Conservation (phyloP, 1,140 invertebrate genomes). For the Oedothorax gibbosus region DNA sequence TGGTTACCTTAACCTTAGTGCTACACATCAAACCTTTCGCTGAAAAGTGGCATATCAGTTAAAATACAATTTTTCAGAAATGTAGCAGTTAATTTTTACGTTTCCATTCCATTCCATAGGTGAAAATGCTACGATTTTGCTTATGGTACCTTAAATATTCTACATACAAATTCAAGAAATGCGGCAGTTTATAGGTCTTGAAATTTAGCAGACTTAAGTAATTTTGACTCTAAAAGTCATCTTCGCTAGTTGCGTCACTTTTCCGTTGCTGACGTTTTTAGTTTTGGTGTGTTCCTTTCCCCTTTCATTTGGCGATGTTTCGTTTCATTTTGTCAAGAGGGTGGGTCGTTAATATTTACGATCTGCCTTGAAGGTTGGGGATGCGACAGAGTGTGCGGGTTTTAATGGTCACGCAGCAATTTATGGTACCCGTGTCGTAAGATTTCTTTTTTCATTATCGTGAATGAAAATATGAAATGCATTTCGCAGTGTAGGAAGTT, state of each 20-base stretch:
- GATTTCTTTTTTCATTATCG: not conserved
- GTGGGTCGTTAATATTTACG: constrained; percentile 28
- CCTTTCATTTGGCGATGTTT: not conserved
- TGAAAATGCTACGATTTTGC: too few species aligned
- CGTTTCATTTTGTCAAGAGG: constrained; percentile 15
- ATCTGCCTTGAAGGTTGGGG: constrained; percentile 8
- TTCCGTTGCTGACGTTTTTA: not conserved
- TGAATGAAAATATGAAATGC: not conserved
- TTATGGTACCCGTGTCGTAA: not conserved
- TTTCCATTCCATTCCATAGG: too few species aligned
- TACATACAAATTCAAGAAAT: too few species aligned
- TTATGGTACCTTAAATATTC: not conserved
- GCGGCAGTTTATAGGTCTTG: too few species aligned
- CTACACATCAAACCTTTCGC: too few species aligned
- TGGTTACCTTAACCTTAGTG: constrained; percentile 27
- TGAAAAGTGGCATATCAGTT: too few species aligned
- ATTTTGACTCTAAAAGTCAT: too few species aligned
- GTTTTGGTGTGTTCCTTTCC: not conserved
- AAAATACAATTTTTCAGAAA: not conserved
- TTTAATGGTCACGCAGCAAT: constrained; percentile 30
- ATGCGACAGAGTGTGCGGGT: constrained; percentile 15
- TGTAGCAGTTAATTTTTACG: too few species aligned
- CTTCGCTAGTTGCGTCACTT: not conserved
- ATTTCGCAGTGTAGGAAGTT: too few species aligned
- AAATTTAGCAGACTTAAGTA: too few species aligned